Base-by-base conservation (phyloP, 1,140 invertebrate species). In the Eriocheir sinensis region DNA sequence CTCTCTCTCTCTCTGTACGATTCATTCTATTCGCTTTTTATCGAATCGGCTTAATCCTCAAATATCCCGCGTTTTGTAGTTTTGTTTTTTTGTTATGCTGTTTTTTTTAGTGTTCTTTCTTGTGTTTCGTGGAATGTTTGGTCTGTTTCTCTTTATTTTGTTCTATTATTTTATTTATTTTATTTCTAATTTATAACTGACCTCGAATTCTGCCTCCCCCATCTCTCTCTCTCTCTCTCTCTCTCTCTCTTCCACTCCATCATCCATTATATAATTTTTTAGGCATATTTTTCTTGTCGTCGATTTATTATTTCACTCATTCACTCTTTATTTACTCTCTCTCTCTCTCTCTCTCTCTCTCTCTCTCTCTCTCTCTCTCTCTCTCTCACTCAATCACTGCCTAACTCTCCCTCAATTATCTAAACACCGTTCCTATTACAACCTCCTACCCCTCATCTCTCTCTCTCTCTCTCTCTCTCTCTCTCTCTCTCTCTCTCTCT, bases 201-300 rank as follows among this genome's bases (percentile, higher is more conserved):
- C 60, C n/a, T 15, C 15, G 15, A 15, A 72, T 72, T n/a, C n/a
- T n/a, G 15, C 60, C n/a, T n/a, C n/a, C 60, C n/a, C 60, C n/a
- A 12, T 72, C 60, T 72, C 60, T 72, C 60, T 72, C 60, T 72
- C 60, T 72, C 60, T 72, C 60, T 72, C 60, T 72, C 60, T 72
- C 60, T 72, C 60, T 72, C 60, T 72, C 60, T 15, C n/a, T 15
- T n/a, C 60, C 60, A 72, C 60, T n/a, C 60, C 60, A 72, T 72
- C n/a, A 15, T 72, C n/a, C 12, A 15, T n/a, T 72, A 15, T 72
- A 15, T 15, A 72, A n/a, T 15, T 72, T 15, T n/a, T 15, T 15
- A 72, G 60, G n/a, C 15, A n/a, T 15, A 72, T 15, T 15, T 15
- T 15, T 72, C 60, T 15, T 72, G 60, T 72, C n/a, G 15, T n/a